These are phyloP conservation scores for Tipula lateralis DNA, from an alignment of 2,888 invertebrate genomes.

Conservation along the genomic window DNA sequence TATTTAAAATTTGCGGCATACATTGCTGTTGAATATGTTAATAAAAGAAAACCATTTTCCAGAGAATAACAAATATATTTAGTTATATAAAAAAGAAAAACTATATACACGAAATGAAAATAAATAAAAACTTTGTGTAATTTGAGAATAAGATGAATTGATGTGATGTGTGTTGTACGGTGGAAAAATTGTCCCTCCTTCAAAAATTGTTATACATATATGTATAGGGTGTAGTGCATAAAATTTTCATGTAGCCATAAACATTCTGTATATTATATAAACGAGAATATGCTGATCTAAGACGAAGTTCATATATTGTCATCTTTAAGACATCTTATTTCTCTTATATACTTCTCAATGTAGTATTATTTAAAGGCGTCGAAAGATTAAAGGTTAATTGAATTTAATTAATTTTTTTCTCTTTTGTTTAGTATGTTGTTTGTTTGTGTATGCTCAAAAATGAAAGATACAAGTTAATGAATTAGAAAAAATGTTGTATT, in stretches of 20 bases:
- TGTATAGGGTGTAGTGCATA: background rate
- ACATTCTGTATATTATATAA: background rate
- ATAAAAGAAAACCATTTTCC: background rate
- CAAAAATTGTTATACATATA: background rate
- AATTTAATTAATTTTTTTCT: background rate
- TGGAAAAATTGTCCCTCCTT: background rate
- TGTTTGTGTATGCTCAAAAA: background rate
- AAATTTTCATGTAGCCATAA: background rate
- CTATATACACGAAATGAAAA: background rate
- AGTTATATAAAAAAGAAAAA: background rate
- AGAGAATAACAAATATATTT: background rate
- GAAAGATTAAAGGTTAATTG: conserved; percentile 1
- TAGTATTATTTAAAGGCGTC: background rate
- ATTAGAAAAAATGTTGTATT: background rate
- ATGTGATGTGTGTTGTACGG: background rate
- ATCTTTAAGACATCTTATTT: background rate
- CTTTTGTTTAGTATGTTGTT: background rate
- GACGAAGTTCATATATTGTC: background rate
- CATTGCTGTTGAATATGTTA: background rate
- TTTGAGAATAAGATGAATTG: conserved; percentile 6
- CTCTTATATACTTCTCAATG: background rate
- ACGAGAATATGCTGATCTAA: background rate
- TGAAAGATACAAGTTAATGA: background rate
- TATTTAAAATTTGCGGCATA: background rate
- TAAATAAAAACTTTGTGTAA: background rate